Evolutionary conservation across 1,140 invertebrate genomes (phyloP).

Genomic region (Goniozus legneri): DNA sequence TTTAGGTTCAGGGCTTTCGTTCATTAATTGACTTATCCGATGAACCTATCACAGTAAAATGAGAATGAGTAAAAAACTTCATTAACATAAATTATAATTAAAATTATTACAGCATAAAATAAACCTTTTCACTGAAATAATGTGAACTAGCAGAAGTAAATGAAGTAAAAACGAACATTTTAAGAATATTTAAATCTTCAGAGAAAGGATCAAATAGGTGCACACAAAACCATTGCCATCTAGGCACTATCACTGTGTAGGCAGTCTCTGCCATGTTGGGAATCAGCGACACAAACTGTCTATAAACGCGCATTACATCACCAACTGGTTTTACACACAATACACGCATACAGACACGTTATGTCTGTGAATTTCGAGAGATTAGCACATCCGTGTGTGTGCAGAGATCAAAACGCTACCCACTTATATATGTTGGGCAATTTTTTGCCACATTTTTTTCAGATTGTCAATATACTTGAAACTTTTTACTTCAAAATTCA

Average conservation of each 20-base stretch:
- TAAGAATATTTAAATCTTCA: too few species aligned
- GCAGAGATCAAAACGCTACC: too few species aligned
- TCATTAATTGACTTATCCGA: slow-evolving; percentile 55
- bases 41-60: slow-evolving; percentile 38
- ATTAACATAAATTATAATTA: neutral
- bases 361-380: too few species aligned
- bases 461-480: too few species aligned
- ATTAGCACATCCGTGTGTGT: too few species aligned
- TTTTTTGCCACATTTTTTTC: too few species aligned
- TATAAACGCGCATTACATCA: slow-evolving; percentile 51
- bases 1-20: slow-evolving; percentile 48
- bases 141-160: slow-evolving; percentile 20
- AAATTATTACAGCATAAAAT: slow-evolving; percentile 10
- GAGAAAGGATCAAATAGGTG: too few species aligned
- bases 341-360: slow-evolving; percentile 15
- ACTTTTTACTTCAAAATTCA: too few species aligned
- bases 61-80: neutral
- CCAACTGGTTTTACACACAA: slow-evolving; percentile 42
- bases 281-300: slow-evolving; percentile 28
- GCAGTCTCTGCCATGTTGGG: slow-evolving; percentile 41
- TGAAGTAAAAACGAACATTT: slow-evolving; percentile 42
- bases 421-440: too few species aligned
- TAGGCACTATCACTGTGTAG: too few species aligned
- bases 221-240: too few species aligned
- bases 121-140: slow-evolving; percentile 28